Base-by-base conservation (phyloP, 2,113 vertebrate species). In the Platichthys stellatus region DNA sequence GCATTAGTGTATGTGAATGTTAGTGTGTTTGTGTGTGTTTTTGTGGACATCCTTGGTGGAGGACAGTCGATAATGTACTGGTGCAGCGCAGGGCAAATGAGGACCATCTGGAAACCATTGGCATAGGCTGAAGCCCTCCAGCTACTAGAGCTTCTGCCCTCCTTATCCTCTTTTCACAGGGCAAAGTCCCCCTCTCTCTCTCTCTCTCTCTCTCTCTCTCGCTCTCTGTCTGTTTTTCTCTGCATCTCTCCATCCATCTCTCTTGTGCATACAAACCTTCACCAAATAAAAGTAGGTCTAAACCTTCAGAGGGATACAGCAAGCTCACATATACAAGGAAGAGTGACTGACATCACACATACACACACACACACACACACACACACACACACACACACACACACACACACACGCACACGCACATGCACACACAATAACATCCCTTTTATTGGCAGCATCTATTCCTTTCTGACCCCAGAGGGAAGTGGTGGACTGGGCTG, bases 81-180 rank as follows among this genome's bases (percentile, higher is more conserved):
- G 77, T 88, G 92, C 90, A 79, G 82, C 74, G 88, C 92, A 90
- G 90, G 88, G 86, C 72, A 96, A 98, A 97, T 96, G 93, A 95
- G 92, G 78, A 40, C 89, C 98, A 97, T 97, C 97, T 99, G 97
- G 97, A 97, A 96, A 92, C 94, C 92, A 97, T 98, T 97, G 96
- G 93, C 69, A 92, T 64, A 53, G 85, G 89, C 94, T 95, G 94
- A 92, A 95, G 82, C 92, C 87, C 81, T 89, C 75, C 83, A 91
- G 92, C 94, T 89, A 93, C 83, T 74, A 89, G 84, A 90, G 88
- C 90, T 87, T 88, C 87, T 91, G 85, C 84, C 80, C 81, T 88
- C 77, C 81, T 83, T 82, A 86, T 86, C 78, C 86, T 81, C 61
- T 80, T 76, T 75, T 87, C 85, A 86, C 62, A 79, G 83, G 87